Conservation (phyloP, 2,888 invertebrate species). For the Amphipoea lucens region DNA sequence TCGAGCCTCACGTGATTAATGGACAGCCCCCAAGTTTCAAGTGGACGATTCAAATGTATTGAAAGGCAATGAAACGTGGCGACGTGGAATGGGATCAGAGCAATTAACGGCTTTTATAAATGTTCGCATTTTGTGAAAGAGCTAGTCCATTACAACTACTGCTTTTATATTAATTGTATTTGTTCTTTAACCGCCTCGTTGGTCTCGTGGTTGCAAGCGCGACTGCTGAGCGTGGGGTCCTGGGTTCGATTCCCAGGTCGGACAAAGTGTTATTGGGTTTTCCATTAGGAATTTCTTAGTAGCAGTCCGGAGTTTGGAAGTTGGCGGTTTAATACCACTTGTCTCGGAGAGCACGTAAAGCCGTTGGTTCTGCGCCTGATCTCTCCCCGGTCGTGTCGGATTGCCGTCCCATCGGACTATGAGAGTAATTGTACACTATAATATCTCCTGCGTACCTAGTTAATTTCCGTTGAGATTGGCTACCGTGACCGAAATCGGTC, state of each 20-base stretch:
- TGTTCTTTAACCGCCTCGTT: constrained; percentile 6
- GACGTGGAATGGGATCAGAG: constrained; percentile 56
- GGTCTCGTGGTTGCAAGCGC: not conserved
- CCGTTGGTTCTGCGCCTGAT: not conserved
- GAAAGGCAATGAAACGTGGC: constrained; percentile 64
- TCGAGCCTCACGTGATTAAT: too few species aligned
- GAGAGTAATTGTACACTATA: not conserved
- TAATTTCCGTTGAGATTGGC: too few species aligned
- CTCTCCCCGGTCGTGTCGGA: not conserved
- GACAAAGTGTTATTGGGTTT: not conserved
- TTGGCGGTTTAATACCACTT: not conserved
- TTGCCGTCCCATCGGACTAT: not conserved
- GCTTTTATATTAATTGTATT: constrained; percentile 24
- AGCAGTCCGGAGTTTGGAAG: not conserved
- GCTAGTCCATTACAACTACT: constrained; percentile 25
- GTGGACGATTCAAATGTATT: constrained; percentile 65
- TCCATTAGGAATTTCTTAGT: not conserved
- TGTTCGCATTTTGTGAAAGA: constrained; percentile 42
- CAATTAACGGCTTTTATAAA: constrained; percentile 59
- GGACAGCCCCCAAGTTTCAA: constrained; percentile 40
- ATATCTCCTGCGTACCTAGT: too few species aligned
- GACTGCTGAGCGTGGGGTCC: not conserved
- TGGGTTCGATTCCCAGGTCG: not conserved
- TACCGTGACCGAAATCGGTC: too few species aligned
- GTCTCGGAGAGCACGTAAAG: not conserved